Evolutionary conservation across 64 coral and sea anemone genomes (phyloP), one percentile per base, ranked within the genome.

Genomic region (Platygyra sinensis): DNA sequence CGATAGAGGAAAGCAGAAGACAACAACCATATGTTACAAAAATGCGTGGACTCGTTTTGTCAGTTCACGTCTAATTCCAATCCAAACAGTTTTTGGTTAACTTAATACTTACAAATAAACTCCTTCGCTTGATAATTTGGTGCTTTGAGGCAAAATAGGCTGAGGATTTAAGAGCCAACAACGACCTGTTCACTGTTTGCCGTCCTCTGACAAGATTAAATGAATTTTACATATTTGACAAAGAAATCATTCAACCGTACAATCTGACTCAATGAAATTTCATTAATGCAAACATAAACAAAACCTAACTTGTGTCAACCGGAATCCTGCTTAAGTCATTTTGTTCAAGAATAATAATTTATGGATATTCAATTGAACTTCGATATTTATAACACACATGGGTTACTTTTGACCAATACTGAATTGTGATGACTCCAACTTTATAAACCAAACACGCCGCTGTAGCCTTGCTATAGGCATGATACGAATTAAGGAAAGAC

Each of bases 151-250:
- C 1, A 49, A 77, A 51, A 52, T 20, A 77, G 16, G 15, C 12
- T 25, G 10, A 30, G 8, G 62, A 50, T 67, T 39, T 28, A 50
- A 50, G 22, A 51, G 50, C 22, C 24, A 19, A 60, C 28, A 80
- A 6, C 11, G 33, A 31, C 72, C 52, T 71, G 38, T 71, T 71
- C 62, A 50, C 11, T 50, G 63, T 27, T 67, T 46, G 19, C 22
- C 10, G 81, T 52, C 4, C 32, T 81, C 31, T 25, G 24, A 77
- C 36, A 42, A 46, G 20, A 5, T 24, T 11, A n/a, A 63, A 85
- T 16, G 16, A 50, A 85, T 71, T 85, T 85, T 85, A 85, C 81
- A 85, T 85, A 67, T 14, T 85, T 42, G 11, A 85, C 81, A 67
- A 83, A 85, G 67, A 38, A 24, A 12, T 38, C 38, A 52, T 24